A percentile compares a stretch with the other conserved stretches of the same genome.
Evolutionary conservation across 2,113 vertebrate genomes (phyloP).

Genomic region (Eretmodus cyanostictus): DNA sequence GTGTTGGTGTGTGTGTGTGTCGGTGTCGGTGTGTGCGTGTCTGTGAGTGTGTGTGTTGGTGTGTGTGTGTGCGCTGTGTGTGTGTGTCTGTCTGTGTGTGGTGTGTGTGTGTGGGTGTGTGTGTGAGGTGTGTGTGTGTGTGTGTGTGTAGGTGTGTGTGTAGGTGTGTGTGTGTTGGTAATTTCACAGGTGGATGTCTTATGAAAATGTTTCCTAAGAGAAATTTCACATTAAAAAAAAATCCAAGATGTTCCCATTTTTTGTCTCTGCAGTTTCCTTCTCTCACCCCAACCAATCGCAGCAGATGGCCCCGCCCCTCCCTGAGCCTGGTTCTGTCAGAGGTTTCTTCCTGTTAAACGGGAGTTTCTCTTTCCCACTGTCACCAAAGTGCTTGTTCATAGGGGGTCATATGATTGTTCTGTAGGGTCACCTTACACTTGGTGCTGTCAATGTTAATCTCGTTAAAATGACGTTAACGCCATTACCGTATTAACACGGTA

Average conservation of each 20-base stretch:
- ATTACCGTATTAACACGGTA: fast-evolving
- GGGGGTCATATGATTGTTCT: fast-evolving
- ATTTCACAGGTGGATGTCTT: neutral
- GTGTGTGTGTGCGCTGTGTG: fast-evolving
- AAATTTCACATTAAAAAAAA: neutral
- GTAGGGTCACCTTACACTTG: neutral
- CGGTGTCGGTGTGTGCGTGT: fast-evolving
- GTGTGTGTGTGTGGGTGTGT: fast-evolving
- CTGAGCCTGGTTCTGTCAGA: fast-evolving
- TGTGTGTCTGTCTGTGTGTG: fast-evolving
- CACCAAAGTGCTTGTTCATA: fast-evolving
- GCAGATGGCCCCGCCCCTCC: neutral
- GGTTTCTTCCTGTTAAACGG: neutral
- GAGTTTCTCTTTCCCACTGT: neutral
- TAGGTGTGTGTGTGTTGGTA: neutral
- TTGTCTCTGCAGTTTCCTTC: neutral
- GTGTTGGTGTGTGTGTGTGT: fast-evolving
- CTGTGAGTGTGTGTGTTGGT: fast-evolving
- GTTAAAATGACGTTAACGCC: fast-evolving
- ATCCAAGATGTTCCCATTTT: neutral
- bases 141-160: fast-evolving
- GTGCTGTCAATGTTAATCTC: neutral
- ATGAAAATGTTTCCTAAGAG: neutral
- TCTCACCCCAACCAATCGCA: fast-evolving
- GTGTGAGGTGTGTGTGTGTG: fast-evolving